Conservation (phyloP, 2,113 vertebrate genomes). For the Pipra filicauda region DNA sequence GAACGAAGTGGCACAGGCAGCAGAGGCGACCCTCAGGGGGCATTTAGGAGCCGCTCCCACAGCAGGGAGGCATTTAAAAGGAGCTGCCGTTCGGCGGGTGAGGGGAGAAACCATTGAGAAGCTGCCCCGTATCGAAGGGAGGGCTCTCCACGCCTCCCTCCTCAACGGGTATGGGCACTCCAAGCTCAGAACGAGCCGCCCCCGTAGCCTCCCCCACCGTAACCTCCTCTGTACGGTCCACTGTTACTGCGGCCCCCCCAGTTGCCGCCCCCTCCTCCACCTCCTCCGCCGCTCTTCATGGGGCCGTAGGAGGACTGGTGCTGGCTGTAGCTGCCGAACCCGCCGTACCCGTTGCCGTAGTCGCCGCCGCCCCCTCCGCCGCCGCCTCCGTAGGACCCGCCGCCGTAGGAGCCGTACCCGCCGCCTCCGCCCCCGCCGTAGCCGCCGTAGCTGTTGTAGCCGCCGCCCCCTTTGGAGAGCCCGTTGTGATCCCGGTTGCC, state of each 20-base stretch:
- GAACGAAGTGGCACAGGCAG: slow-evolving; percentile 70
- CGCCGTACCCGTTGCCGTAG: slow-evolving; percentile 90
- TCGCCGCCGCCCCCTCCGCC: slow-evolving; percentile 81
- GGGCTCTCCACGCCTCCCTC: slow-evolving; percentile 44
- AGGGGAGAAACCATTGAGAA: slow-evolving; percentile 51
- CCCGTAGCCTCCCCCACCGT: slow-evolving; percentile 80
- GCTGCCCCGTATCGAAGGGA: slow-evolving; percentile 47
- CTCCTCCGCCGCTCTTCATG: slow-evolving; percentile 91
- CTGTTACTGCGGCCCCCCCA: slow-evolving; percentile 85
- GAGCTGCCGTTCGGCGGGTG: slow-evolving; percentile 55
- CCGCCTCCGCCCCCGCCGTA: slow-evolving; percentile 75
- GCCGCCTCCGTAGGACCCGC: slow-evolving; percentile 75
- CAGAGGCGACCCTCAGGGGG: slow-evolving; percentile 62
- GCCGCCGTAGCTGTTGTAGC: slow-evolving; percentile 85
- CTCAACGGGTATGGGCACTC: background rate
- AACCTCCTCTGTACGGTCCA: slow-evolving; percentile 86
- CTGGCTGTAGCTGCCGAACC: slow-evolving; percentile 93
- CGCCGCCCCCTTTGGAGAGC: slow-evolving; percentile 80
- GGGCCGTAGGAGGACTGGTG: slow-evolving; percentile 91
- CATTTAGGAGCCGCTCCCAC: slow-evolving; percentile 65
- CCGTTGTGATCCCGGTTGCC: slow-evolving; percentile 81
- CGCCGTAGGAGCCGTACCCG: slow-evolving; percentile 72
- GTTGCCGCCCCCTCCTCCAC: slow-evolving; percentile 82
- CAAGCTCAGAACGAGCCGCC: slow-evolving; percentile 73
- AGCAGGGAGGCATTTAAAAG: slow-evolving; percentile 64